Conservation (phyloP, 2,888 invertebrate genomes). For the Aphidius colemani region DNA sequence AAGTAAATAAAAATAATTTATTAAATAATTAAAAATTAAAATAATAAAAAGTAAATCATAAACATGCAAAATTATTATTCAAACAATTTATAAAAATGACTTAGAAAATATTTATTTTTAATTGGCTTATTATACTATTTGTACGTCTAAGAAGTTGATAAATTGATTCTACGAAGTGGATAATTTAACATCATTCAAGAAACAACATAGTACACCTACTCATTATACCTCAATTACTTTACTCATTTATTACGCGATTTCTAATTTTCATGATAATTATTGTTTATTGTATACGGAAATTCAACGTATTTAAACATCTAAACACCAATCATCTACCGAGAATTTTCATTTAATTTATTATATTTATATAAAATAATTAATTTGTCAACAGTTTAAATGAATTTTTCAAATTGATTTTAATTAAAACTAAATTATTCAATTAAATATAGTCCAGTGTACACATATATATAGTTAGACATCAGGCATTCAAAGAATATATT, state of each 20-base stretch:
- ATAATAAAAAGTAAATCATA: constrained; percentile 4
- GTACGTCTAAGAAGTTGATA: constrained; percentile 6
- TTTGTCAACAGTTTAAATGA: too few species aligned
- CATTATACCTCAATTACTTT: constrained; percentile 13
- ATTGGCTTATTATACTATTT: constrained; percentile 15
- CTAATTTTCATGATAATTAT: background rate
- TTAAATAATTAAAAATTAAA: background rate
- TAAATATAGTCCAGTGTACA: too few species aligned
- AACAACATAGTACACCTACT: constrained; percentile 1
- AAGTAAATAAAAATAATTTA: background rate
- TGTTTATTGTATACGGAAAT: too few species aligned
- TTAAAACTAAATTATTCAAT: too few species aligned
- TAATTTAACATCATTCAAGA: constrained; percentile 8
- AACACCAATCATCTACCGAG: too few species aligned
- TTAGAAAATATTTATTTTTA: constrained; percentile 10
- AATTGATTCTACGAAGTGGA: constrained; percentile 14
- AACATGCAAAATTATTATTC: constrained; percentile 1
- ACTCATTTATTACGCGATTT: constrained; percentile 17
- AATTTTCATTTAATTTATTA: too few species aligned
- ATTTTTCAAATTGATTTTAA: too few species aligned
- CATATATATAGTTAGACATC: too few species aligned
- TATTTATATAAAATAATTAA: too few species aligned
- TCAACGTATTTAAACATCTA: too few species aligned
- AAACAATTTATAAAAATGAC: constrained; percentile 2
- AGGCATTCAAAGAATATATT: too few species aligned